Percentiles rank a stretch among this genome's conserved stretches.
Evolutionary conservation across 2,888 invertebrate species (phyloP).

Genomic region (Drosophila austrosaltans): DNA sequence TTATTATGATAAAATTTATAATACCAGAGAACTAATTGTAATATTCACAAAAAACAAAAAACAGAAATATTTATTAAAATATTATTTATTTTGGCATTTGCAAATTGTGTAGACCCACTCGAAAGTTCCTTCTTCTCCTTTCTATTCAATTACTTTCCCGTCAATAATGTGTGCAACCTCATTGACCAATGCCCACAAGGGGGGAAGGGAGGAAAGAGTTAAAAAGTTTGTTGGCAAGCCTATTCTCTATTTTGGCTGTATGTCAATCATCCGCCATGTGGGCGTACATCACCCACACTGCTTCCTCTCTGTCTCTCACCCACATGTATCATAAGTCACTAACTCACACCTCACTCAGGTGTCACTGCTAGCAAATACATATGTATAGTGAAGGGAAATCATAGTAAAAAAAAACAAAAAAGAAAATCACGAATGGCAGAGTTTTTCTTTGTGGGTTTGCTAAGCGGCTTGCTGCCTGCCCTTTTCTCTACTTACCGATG

Average conservation of each 20-base stretch:
- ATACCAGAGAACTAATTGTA: no score
- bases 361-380: slow-evolving; percentile 22
- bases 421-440: slow-evolving; percentile 43
- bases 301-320: slow-evolving; percentile 16
- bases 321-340: slow-evolving; percentile 23
- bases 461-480: slow-evolving; percentile 75
- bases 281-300: slow-evolving; percentile 45
- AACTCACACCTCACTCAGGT: slow-evolving; percentile 37
- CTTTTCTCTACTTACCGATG: slow-evolving; percentile 53
- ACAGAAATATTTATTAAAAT: no score
- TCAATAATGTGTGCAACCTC: slow-evolving; percentile 54
- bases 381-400: slow-evolving; percentile 51
- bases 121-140: not conserved
- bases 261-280: slow-evolving; percentile 69
- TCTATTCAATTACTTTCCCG: slow-evolving; percentile 30
- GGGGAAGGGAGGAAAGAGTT: slow-evolving; percentile 27
- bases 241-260: slow-evolving; percentile 35
- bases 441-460: slow-evolving; percentile 36
- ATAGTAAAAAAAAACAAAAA: slow-evolving; percentile 53
- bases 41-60: no score
- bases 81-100: not conserved
- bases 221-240: slow-evolving; percentile 27
- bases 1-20: no score
- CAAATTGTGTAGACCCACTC: not conserved
- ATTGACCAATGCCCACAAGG: slow-evolving; percentile 26